Base-by-base conservation (phyloP, 2,888 invertebrate species). In the Lasioglossum zephyrum region DNA sequence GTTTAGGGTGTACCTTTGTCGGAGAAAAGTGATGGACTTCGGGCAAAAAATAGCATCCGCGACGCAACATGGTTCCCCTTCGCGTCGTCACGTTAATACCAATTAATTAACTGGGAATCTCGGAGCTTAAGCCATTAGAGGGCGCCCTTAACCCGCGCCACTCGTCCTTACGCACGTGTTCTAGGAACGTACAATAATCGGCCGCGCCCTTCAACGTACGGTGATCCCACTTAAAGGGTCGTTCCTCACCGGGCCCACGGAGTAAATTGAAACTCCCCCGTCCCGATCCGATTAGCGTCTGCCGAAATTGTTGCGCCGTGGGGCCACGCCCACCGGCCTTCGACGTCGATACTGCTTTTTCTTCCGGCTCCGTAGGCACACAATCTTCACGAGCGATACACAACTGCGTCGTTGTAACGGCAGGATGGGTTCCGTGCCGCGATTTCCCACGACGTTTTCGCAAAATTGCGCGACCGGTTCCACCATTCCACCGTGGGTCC, bases 81-180 rank as follows among this genome's bases (percentile, higher is more conserved):
- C 83, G 79, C 77, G 81, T 85, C 88, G 69, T 77, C 80, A 87
- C 82, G 88, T 90, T 90, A 90, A 90, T 90, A 81, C 87, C 90
- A 89, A 90, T 90, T 90, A 90, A 90, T 90, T 90, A 90, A 90
- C 88, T 75, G 77, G 85, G 86, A 90, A 90, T 90, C 89, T 88
- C 90, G 73, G 90, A 83, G 88, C 89, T 90, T 87, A 90, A 88
- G 78, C 89, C 81, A 90, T 90, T 90, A 90, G 83, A 69, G 84
- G 41, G 39, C 16, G 81, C 76, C 80, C 82, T 82, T 82, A 83
- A 80, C 82, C 87, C 18, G 63, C 36, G 86, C 75, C 77, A 70
- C 75, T 72, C 77, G 87, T 75, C 84, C 85, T 86, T 60, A 72
- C 82, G 81, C 88, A 77, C 87, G 87, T 88, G 89, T 88, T 75